Evolutionary conservation across 2,888 invertebrate genomes (phyloP), one percentile per base, ranked within the genome.

Genomic region (Parnassius mnemosyne): DNA sequence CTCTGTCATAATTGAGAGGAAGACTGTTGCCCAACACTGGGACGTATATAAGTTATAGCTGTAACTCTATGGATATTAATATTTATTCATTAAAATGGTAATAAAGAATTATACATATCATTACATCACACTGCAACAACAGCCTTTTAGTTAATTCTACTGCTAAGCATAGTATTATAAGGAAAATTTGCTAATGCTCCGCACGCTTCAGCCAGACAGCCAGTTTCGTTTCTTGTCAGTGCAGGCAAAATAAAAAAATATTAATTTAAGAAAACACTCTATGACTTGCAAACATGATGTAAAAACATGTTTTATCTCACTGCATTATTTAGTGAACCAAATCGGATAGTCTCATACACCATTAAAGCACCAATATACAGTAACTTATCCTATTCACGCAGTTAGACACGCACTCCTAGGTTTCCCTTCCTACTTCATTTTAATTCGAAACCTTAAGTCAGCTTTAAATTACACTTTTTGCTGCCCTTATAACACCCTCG

Each of bases 401-500:
- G 46, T 57, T 57, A 42, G 56, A 53, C 47, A 50, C 55, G 63
- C 58, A 55, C 54, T 47, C 62, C 44, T 34, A 52, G 54, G 60
- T 60, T 66, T 69, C 63, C 63, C 71, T 74, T 74, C 75, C 78
- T 81, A 77, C 84, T 86, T 85, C 87, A 86, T 90, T 90, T 89
- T 90, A 89, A 90, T 90, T 88, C 89, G 85, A 87, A 85, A 87
- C 89, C 89, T 87, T 85, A 88, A 88, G 85, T 85, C 89, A 85
- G 89, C 84, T 87, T 89, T 90, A 90, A 90, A 90, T 90, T 90
- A 89, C 88, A 83, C 84, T 89, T 90, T 89, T 89, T 89, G 85
- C 85, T 74, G 78, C 78, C 81, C 84, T 85, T 87, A 89, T 84
- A 84, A 84, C 85, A 83, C 89, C 89, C 89, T 70, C 72, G 89